Base-by-base conservation (phyloP, 1,140 invertebrate species). In the Wasmannia auropunctata region DNA sequence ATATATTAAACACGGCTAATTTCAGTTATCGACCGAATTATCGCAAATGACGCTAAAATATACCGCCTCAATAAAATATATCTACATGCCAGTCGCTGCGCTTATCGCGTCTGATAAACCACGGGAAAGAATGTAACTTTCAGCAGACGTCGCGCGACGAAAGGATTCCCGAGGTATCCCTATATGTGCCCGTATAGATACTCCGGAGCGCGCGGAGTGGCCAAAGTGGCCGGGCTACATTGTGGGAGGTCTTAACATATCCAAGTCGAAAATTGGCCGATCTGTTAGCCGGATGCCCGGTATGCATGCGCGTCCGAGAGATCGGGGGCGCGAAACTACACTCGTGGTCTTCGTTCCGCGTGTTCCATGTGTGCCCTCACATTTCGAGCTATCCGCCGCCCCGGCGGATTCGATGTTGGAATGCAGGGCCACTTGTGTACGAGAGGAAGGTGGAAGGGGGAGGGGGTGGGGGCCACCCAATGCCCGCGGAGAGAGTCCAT, bases 171-270 rank as follows among this genome's bases (percentile, higher is more conserved):
- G 43, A 65, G n/a, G 54, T 76, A 56, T 83, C 84, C n/a, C n/a
- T n/a, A 43, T 87, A 56, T 67, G 40, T n/a, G n/a, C n/a, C 77
- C 49, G 54, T 60, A n/a, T n/a, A 81, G 86, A 69, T 74, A 54
- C n/a, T n/a, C n/a, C 56, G 34, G 40, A 54, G n/a, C 7, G 34
- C n/a, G n/a, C n/a, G 0, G 19, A 51, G 11, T 46, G n/a, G n/a
- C 77, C 65, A 25, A 81, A 81, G 65, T 37, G 51, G 43, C 67
- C 46, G 63, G n/a, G n/a, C 77, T 89, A 87, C 89, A 90, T 90
- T 90, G 89, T 89, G 85, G 88, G 88, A 77, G 89, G 89, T 90
- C 89, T 90, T 90, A 90, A 90, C 89, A 85, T 90, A 90, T 90
- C 79, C 72, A 43, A 79, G 85, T 81, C 58, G 87, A 90, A 90